These are phyloP conservation scores for Ambastaia sidthimunki DNA, from an alignment of 2,797 vertebrate genomes.

Conservation along the genomic window DNA sequence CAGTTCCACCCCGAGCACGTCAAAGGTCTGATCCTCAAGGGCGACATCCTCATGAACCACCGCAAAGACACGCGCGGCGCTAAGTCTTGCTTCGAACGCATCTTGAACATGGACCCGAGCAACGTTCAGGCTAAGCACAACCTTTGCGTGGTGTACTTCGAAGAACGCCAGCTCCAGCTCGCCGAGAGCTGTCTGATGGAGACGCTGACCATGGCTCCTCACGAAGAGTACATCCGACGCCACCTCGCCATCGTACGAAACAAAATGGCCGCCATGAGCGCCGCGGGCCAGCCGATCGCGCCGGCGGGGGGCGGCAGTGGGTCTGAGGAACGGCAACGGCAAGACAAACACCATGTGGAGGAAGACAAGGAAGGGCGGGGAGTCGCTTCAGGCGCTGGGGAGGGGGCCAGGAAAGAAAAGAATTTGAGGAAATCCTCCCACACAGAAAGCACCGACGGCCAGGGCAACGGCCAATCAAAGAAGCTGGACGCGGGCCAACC, in stretches of 20 bases:
- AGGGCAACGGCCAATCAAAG: conserved; percentile 74
- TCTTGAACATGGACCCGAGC: conserved; percentile 87
- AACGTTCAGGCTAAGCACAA: conserved; percentile 99
- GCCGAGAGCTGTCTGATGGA: conserved; percentile 93
- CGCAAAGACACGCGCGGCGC: conserved; percentile 93
- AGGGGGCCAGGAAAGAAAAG: conserved; percentile 75
- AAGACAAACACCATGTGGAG: conserved; percentile 58
- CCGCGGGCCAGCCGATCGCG: conserved; percentile 73
- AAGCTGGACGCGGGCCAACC: conserved; percentile 74
- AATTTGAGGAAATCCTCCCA: conserved; percentile 79
- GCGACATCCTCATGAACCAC: conserved; percentile 99
- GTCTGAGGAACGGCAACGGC: conserved; percentile 48
- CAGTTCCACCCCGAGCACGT: conserved; percentile 91
- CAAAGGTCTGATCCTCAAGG: conserved; percentile 96
- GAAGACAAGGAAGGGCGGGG: conserved; percentile 71
- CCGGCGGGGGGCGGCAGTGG: conserved; percentile 62
- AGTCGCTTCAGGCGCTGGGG: conserved; percentile 55
- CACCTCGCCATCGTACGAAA: conserved; percentile 92
- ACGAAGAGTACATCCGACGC: conserved; percentile 94
- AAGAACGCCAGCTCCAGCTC: conserved; percentile 88
- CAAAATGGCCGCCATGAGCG: conserved; percentile 87
- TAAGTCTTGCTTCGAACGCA: conserved; percentile 90
- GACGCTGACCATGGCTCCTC: conserved; percentile 89
- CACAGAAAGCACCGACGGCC: conserved; percentile 63
- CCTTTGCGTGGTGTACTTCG: conserved; percentile 96